Evolutionary conservation across 2,113 vertebrate species (phyloP).

Genomic region (Apus apus): DNA sequence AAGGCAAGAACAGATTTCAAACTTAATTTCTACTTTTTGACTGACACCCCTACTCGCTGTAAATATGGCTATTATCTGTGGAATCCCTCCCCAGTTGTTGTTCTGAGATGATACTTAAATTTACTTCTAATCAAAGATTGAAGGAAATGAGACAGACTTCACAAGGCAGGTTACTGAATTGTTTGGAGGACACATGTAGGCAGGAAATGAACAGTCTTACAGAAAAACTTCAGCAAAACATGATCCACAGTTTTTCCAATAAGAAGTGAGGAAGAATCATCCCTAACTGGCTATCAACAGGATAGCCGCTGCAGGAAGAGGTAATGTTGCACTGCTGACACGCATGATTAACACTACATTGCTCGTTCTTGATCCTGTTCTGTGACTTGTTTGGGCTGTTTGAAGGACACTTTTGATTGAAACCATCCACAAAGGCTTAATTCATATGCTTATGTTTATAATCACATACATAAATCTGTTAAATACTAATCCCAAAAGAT

Average conservation of each 20-base stretch:
- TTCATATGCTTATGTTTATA: neutral
- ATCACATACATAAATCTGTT: neutral
- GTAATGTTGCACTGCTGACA: neutral
- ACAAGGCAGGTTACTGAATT: neutral
- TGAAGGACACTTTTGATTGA: neutral
- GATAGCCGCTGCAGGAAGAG: neutral
- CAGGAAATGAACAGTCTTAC: neutral
- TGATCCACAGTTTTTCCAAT: neutral
- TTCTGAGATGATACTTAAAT: neutral
- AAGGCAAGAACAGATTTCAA: neutral
- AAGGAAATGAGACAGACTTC: neutral
- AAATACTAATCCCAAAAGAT: neutral
- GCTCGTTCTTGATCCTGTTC: neutral
- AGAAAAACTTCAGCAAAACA: neutral
- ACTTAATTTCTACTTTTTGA: neutral
- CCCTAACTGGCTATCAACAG: neutral
- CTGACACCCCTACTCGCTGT: neutral
- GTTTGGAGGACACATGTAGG: neutral
- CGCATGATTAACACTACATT: neutral
- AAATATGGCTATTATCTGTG: neutral
- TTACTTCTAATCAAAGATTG: neutral
- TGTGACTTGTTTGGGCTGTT: neutral
- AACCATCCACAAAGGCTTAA: neutral
- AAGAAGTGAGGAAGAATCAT: neutral
- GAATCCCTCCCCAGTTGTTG: neutral